Evolutionary conservation across 2,797 vertebrate species (phyloP), one percentile per base, ranked within the genome.

Genomic region (Okamejei kenojei): DNA sequence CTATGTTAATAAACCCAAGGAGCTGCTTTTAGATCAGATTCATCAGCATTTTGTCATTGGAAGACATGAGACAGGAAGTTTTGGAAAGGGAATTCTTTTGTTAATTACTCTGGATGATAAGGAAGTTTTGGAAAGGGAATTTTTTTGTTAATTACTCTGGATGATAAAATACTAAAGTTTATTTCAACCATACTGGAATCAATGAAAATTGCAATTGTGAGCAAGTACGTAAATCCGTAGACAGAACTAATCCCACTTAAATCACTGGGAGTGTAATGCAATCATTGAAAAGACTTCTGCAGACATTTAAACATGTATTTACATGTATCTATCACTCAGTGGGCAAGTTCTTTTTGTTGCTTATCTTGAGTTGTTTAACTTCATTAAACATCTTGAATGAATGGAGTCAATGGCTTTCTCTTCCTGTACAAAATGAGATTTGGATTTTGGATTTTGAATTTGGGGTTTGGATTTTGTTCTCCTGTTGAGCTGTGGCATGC

Each of bases 281-380:
- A 63, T 63, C 58, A 32, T 58, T 63, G 81, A 84, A 63, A 84
- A 84, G 10, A 61, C 10, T 61, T 7, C 38, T 84, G n/a, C 84
- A 88, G 63, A 35, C 61, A 32, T 88, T 65, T 68, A 68, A 68
- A 35, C 84, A 88, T 88, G 84, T 35, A 65, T 68, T 88, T 88
- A 88, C 84, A 68, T 35, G 84, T 88, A 68, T n/a, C 32, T 88
- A 88, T 68, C 84, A 35, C 61, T 86, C 58, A 65, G 61, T 86
- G 58, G 58, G 45, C 29, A 86, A 86, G 65, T 68, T 88, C 84
- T 65, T n/a, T 65, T 79, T 68, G 84, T 88, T 35, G 65, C n/a
- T 88, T 35, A 88, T 21, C 61, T 35, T 68, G 29, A 88, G n/a
- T 68, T 88, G 63, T 88, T 88, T 35, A 88, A 88, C 63, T 88